A percentile compares a stretch with the other conserved stretches of the same genome.
Evolutionary conservation across 2,113 vertebrate genomes (phyloP).

Genomic region (Aramus guarauna): DNA sequence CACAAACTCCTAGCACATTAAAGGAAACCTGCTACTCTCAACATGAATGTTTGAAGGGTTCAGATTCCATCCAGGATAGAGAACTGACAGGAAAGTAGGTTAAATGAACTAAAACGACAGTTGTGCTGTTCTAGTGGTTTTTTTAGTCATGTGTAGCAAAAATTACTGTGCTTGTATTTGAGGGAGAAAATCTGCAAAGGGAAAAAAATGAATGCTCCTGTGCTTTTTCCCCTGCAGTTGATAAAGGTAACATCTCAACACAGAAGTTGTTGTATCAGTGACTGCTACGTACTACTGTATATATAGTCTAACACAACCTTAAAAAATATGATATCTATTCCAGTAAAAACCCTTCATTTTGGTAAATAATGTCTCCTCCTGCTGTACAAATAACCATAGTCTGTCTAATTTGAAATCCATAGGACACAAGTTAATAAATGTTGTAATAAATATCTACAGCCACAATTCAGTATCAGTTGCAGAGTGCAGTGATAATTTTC

Average conservation of each 20-base stretch:
- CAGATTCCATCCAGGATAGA: not conserved
- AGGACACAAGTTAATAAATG: not conserved
- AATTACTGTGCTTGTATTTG: not conserved
- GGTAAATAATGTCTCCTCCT: not conserved
- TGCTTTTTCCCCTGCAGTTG: not conserved
- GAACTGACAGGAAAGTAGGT: not conserved
- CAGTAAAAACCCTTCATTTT: not conserved
- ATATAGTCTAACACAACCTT: not conserved
- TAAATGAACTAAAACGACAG: not conserved
- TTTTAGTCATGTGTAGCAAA: not conserved
- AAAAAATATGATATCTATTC: not conserved
- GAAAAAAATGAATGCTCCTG: not conserved
- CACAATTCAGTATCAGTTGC: not conserved
- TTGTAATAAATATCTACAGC: not conserved
- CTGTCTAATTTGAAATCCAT: not conserved
- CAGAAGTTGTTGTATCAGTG: not conserved
- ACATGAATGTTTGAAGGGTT: not conserved
- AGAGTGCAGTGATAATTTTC: not conserved
- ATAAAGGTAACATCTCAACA: not conserved
- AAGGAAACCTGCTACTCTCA: not conserved
- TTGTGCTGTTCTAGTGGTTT: not conserved
- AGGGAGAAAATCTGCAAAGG: not conserved
- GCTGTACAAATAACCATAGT: not conserved
- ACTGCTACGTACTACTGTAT: not conserved
- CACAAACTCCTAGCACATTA: not conserved